Evolutionary conservation across 2,888 invertebrate species (phyloP).

Genomic region (Aphodius sticticus): DNA sequence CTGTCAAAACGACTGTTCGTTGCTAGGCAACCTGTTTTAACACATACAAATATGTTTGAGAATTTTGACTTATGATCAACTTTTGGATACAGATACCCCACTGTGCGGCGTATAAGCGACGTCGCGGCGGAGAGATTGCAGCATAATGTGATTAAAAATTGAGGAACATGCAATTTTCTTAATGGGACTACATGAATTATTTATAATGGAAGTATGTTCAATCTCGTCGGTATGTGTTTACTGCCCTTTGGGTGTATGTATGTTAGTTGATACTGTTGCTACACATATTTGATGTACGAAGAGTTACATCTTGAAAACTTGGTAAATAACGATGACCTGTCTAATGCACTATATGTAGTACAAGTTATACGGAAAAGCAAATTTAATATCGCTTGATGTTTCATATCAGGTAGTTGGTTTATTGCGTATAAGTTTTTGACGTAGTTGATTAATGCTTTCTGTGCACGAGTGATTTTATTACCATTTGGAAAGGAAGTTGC

Average conservation of each 20-base stretch:
- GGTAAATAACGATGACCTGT: background rate
- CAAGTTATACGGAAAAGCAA: background rate
- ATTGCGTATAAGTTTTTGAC: background rate
- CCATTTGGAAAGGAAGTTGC: too few relatives aligned
- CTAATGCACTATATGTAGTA: background rate
- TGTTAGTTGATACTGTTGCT: background rate
- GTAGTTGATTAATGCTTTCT: background rate
- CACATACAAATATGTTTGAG: background rate
- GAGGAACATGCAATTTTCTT: background rate
- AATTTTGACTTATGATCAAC: conserved; percentile 4
- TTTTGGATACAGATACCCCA: background rate
- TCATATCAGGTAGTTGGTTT: background rate
- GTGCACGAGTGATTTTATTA: background rate
- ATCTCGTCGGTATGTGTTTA: background rate
- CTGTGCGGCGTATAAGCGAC: background rate
- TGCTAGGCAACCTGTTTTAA: background rate
- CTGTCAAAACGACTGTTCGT: background rate
- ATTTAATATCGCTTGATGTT: background rate
- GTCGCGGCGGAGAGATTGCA: background rate
- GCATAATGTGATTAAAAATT: background rate
- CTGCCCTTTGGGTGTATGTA: background rate
- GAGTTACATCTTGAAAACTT: background rate
- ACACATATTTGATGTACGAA: background rate
- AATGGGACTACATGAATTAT: background rate
- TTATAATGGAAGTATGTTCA: background rate